A percentile compares a stretch with the other conserved stretches of the same genome.
Conservation (phyloP, 2,888 invertebrate species). For the Calliscelio sp. region DNA sequence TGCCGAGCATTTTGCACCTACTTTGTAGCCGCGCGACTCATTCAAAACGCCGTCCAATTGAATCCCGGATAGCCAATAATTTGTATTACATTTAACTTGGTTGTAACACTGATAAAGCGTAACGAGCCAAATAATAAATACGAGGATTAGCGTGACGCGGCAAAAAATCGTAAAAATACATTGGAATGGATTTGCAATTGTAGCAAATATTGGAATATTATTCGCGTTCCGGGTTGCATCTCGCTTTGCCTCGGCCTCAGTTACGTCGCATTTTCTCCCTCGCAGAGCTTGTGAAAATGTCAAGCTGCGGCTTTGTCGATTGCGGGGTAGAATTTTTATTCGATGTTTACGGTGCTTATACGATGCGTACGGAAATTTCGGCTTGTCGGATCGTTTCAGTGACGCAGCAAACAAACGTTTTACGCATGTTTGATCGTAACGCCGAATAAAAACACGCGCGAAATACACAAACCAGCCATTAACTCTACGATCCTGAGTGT, state of each 20-base stretch:
- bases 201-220: conserved; percentile 65
- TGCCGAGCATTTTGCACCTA: conserved; percentile 25
- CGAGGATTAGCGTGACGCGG: conserved; percentile 29
- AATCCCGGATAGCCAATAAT: conserved; percentile 40
- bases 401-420: conserved; percentile 68
- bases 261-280: background rate
- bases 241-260: background rate
- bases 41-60: conserved; percentile 34
- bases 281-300: conserved; percentile 55
- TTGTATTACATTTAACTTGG: conserved; percentile 51
- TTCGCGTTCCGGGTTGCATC: conserved; percentile 25
- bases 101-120: conserved; percentile 35
- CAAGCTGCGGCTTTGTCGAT: conserved; percentile 69
- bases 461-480: conserved; percentile 26
- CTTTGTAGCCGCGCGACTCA: conserved; percentile 13
- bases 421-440: conserved; percentile 66
- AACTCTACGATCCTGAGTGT: conserved; percentile 26
- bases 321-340: conserved; percentile 67
- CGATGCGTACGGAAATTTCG: conserved; percentile 52
- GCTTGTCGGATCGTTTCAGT: conserved; percentile 64
- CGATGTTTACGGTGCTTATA: conserved; percentile 70
- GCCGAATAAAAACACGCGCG: conserved; percentile 54
- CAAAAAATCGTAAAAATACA: conserved; percentile 53
- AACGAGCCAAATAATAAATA: conserved; percentile 63
- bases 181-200: conserved; percentile 59